Percentiles rank a stretch among this genome's conserved stretches.
Conservation (phyloP, 2,113 vertebrate species). For the Agelaius phoeniceus region DNA sequence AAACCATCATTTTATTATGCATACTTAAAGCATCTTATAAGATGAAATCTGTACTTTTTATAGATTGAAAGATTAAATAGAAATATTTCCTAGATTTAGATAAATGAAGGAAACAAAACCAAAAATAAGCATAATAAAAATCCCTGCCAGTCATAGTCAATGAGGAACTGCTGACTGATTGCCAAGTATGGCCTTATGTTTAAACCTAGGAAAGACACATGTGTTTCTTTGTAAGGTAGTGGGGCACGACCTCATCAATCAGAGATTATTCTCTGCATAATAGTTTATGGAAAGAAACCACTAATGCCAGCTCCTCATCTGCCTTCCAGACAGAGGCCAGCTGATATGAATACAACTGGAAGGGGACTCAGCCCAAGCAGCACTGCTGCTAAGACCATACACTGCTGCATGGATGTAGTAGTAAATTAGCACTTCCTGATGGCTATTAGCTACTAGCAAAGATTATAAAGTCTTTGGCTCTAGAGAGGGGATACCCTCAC, state of each 20-base stretch:
- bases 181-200: constrained; percentile 20
- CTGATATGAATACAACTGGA: not conserved
- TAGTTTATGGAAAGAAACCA: constrained; percentile 38
- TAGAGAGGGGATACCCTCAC: not conserved
- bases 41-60: constrained; percentile 22
- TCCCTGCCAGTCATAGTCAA: constrained; percentile 46
- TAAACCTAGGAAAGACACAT: constrained; percentile 18
- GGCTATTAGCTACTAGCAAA: not conserved
- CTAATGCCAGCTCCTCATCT: not conserved
- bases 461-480: not conserved
- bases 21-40: not conserved
- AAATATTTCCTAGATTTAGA: constrained; percentile 28
- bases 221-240: constrained; percentile 54
- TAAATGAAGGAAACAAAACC: constrained; percentile 35
- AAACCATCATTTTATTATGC: constrained; percentile 26
- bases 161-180: constrained; percentile 51
- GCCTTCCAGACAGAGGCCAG: constrained; percentile 11
- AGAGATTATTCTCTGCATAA: constrained; percentile 66
- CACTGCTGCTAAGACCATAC: not conserved
- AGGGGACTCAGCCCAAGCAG: not conserved
- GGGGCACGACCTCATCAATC: constrained; percentile 57
- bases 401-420: not conserved
- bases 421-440: not conserved
- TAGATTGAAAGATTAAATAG: constrained; percentile 19
- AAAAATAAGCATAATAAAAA: constrained; percentile 58